Base-by-base conservation (phyloP, 2,797 vertebrate genomes). In the Discoglossus pictus region DNA sequence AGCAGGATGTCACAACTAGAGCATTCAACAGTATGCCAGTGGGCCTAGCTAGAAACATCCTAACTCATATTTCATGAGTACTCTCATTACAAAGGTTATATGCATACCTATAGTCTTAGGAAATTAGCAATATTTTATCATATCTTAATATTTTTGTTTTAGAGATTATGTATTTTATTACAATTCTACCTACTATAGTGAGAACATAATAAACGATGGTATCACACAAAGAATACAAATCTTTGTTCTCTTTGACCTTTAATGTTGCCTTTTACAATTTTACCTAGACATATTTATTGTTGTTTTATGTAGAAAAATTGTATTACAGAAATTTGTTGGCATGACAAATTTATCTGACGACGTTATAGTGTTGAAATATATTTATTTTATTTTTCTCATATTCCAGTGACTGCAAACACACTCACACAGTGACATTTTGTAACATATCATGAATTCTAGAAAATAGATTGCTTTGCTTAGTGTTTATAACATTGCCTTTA, bases 251-350 rank as follows among this genome's bases (percentile, higher is more conserved):
- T 50, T 42, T 47, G 27, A 42, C 47, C 65, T 24, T 7, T 18
- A 61, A 18, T 44, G 18, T 53, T 44, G n/a, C 48, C 16, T 11
- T 43, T 68, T 44, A 25, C 15, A 15, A 3, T 43, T 61, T 44
- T 36, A 38, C 17, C 27, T 44, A 36, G 58, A 39, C 48, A 61
- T 27, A 69, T 69, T 61, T 69, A 69, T 15, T 61, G 65, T 36
- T 61, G 38, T 44, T 48, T 69, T 62, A 69, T 46, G 42, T 27
- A 61, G 21, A 69, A 40, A 69, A 69, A 69, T 44, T 69, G 66
- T 20, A 62, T 61, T 62, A 61, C 66, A 46, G 40, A 62, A 17
- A 51, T 67, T 50, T 42, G 48, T 35, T 44, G 20, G 21, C 61
- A 61, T 47, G 34, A 52, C 54, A 31, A 61, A 55, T 69, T 54